phyloP scores from a whole-genome alignment of 37 sponge, comb jelly and placozoan species.

The Dysidea cf. avara region DNA sequence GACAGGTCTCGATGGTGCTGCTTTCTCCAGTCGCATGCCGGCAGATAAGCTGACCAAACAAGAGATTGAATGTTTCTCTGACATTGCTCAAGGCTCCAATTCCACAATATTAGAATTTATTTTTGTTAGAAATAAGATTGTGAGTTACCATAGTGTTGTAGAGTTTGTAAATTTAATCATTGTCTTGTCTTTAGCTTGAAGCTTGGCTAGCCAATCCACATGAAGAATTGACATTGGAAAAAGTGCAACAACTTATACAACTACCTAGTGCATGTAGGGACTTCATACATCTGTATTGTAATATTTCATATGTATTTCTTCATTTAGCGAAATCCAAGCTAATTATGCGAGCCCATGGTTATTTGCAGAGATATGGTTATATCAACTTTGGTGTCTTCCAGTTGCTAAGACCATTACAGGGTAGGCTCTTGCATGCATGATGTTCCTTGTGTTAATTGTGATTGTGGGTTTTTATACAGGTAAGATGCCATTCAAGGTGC shows the following conservation, averaged over 20 bases:
- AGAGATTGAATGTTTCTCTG: slow-evolving; percentile 84
- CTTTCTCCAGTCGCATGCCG: slow-evolving; percentile 87
- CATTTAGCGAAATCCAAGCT: slow-evolving; percentile 66
- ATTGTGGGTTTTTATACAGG: too few species aligned
- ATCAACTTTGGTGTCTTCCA: slow-evolving; percentile 93
- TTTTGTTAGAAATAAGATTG: slow-evolving; percentile 88
- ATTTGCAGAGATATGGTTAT: slow-evolving; percentile 89
- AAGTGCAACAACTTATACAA: slow-evolving; percentile 65
- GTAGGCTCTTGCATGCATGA: slow-evolving; percentile 46
- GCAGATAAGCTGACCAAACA: slow-evolving; percentile 83
- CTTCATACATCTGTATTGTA: neutral
- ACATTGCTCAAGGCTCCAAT: slow-evolving; percentile 70
- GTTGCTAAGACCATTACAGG: slow-evolving; percentile 63
- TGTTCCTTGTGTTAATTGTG: too few species aligned
- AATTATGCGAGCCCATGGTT: slow-evolving; percentile 79
- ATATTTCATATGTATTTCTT: neutral
- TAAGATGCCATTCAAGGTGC: slow-evolving; percentile 91
- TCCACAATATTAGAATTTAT: slow-evolving; percentile 77
- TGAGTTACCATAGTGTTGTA: slow-evolving; percentile 3
- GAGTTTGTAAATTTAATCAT: neutral
- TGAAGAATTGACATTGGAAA: slow-evolving; percentile 78
- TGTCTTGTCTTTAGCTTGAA: slow-evolving; percentile 38
- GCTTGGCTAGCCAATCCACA: slow-evolving; percentile 84
- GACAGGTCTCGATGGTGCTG: slow-evolving; percentile 93
- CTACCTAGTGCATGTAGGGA: slow-evolving; percentile 70